Conservation (phyloP, 1,140 invertebrate genomes). For the Octopus sinensis region DNA sequence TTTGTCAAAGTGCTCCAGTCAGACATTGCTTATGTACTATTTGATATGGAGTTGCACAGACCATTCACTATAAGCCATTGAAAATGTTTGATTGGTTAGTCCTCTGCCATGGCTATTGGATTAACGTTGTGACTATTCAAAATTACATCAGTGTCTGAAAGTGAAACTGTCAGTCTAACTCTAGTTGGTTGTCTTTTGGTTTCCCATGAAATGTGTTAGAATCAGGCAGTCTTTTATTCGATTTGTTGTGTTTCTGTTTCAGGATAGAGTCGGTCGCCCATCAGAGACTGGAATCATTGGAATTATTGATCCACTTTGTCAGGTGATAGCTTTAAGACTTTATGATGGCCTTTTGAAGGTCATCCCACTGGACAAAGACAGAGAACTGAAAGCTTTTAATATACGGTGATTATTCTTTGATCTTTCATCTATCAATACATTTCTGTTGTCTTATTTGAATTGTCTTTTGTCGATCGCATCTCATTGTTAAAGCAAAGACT, state of each 20-base stretch:
- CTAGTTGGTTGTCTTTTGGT: background rate
- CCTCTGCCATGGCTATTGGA: too few species aligned
- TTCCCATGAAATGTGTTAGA: background rate
- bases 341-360: constrained; percentile 98
- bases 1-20: too few species aligned
- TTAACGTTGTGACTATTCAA: too few species aligned
- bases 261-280: constrained; percentile 66
- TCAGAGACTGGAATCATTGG: constrained; percentile 91
- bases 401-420: constrained; percentile 65
- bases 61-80: too few species aligned
- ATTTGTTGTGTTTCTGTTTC: constrained; percentile 50
- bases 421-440: too few species aligned
- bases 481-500: too few species aligned
- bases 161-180: background rate
- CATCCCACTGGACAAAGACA: constrained; percentile 74
- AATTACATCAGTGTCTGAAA: too few species aligned
- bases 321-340: constrained; percentile 86
- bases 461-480: too few species aligned
- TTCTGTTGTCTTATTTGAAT: too few species aligned
- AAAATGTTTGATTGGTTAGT: too few species aligned
- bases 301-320: constrained; percentile 91
- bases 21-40: too few species aligned
- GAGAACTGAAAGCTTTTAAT: constrained; percentile 90
- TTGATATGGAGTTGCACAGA: too few species aligned
- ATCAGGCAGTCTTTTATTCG: background rate